A percentile compares a stretch with the other conserved stretches of the same genome.
phyloP scores from a whole-genome alignment of 2,888 invertebrate genomes.

The Cepaea hortensis region DNA sequence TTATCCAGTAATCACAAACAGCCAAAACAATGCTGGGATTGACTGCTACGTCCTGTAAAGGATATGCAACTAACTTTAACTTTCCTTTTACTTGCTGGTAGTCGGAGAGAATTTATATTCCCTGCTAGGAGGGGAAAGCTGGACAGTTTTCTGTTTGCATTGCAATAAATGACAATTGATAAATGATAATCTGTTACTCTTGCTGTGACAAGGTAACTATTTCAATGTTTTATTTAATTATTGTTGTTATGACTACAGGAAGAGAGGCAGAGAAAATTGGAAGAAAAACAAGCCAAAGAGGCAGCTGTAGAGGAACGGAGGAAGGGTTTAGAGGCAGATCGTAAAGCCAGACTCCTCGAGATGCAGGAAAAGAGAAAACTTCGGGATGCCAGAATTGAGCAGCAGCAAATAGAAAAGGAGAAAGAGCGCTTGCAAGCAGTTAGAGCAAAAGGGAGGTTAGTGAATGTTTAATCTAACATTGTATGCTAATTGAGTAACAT shows the following conservation, averaged over 20 bases:
- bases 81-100: too few relatives aligned
- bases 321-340: constrained; percentile 88
- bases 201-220: too few relatives aligned
- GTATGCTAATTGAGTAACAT: background rate
- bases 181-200: too few relatives aligned
- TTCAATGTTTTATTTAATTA: too few relatives aligned
- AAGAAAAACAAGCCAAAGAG: constrained; percentile 96
- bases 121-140: too few relatives aligned
- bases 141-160: too few relatives aligned
- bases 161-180: too few relatives aligned
- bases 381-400: constrained; percentile 87
- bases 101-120: too few relatives aligned
- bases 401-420: constrained; percentile 86
- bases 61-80: too few relatives aligned
- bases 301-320: constrained; percentile 94
- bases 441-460: constrained; percentile 83
- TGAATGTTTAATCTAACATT: background rate
- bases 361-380: constrained; percentile 87
- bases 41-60: too few relatives aligned
- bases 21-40: too few relatives aligned
- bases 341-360: constrained; percentile 80
- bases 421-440: constrained; percentile 86
- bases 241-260: constrained; percentile 79
- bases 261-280: constrained; percentile 88
- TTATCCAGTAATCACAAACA: too few relatives aligned